Evolutionary conservation across 64 coral and sea anemone species (phyloP).

Genomic region (Exaiptasia diaphana): DNA sequence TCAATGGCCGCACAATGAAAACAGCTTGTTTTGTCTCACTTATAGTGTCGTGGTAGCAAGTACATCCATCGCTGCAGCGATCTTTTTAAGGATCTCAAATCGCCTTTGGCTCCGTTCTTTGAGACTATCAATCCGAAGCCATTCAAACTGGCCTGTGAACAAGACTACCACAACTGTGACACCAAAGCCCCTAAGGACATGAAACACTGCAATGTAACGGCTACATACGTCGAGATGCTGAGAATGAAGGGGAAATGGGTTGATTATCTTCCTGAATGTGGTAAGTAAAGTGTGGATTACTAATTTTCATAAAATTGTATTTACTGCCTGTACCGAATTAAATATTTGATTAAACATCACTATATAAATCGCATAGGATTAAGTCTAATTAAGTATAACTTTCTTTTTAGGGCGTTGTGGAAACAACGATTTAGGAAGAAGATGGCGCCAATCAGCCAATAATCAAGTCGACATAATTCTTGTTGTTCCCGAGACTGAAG

Average conservation of each 20-base stretch:
- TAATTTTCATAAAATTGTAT: neutral
- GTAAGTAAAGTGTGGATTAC: constrained; percentile 37
- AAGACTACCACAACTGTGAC: constrained; percentile 73
- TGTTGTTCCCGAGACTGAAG: constrained; percentile 61
- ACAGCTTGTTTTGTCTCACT: neutral
- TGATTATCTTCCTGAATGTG: constrained; percentile 79
- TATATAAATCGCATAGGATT: no score
- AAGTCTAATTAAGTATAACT: neutral
- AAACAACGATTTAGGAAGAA: constrained; percentile 52
- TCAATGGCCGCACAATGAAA: neutral
- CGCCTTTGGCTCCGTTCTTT: constrained; percentile 69
- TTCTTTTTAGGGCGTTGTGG: constrained; percentile 61
- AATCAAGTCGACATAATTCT: constrained; percentile 65
- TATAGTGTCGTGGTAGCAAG: neutral
- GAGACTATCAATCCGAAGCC: constrained; percentile 72
- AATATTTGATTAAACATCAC: no score
- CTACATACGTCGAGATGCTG: constrained; percentile 81
- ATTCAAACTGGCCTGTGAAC: constrained; percentile 71
- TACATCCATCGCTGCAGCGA: constrained; percentile 40
- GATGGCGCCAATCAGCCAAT: constrained; percentile 58
- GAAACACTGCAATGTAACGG: constrained; percentile 85
- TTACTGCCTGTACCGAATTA: neutral
- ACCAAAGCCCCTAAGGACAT: constrained; percentile 56
- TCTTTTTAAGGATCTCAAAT: constrained; percentile 71
- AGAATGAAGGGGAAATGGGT: constrained; percentile 76